Conservation (phyloP, 64 coral and sea anemone species). For the Montipora cactus region DNA sequence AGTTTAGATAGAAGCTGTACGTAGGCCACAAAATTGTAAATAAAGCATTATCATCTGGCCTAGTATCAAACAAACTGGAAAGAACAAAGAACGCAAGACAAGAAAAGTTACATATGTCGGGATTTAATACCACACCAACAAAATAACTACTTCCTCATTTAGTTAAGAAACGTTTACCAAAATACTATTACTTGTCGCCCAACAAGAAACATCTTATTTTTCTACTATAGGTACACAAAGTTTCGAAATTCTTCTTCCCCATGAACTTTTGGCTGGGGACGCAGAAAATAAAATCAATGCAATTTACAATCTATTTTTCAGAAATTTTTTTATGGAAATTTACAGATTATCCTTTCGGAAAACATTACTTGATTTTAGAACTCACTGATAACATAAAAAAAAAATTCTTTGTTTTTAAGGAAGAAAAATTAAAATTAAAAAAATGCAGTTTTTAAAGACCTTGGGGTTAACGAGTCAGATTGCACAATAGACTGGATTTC, state of each 20-base stretch:
- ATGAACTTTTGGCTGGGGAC: neutral
- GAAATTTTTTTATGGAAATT: no score
- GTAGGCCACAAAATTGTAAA: neutral
- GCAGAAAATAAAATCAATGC: neutral
- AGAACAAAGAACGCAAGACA: neutral
- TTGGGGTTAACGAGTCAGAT: no score
- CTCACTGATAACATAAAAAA: neutral
- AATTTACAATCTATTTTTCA: neutral
- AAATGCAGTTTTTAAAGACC: neutral
- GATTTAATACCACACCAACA: neutral
- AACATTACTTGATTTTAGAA: no score
- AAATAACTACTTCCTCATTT: neutral
- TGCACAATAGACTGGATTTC: no score
- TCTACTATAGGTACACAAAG: neutral
- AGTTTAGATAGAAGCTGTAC: no score
- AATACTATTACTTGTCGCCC: neutral
- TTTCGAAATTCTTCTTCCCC: neutral
- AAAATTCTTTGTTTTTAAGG: neutral
- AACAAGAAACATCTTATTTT: neutral
- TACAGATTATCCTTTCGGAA: no score
- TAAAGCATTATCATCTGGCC: neutral
- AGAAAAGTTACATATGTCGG: neutral
- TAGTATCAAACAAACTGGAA: neutral
- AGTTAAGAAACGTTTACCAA: neutral
- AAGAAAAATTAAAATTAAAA: neutral